Base-by-base conservation (phyloP, 1,140 invertebrate species). In the Hestina assimilis region DNA sequence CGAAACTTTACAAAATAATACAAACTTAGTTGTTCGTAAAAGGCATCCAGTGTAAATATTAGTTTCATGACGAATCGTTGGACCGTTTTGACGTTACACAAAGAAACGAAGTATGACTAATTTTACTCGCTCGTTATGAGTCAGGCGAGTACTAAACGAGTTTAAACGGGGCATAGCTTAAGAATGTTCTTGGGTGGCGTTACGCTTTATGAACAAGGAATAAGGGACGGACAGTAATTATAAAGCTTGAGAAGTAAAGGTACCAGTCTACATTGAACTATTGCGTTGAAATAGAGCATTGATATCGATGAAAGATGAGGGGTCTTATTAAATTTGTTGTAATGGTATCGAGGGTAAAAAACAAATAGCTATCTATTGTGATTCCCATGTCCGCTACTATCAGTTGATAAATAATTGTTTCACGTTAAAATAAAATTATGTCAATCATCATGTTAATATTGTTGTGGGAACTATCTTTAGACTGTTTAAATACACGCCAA, bases 171-270 rank as follows among this genome's bases (percentile, higher is more conserved):
- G 50, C 75, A 63, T 47, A 57, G 43, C 66, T 19, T 75, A 76
- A 73, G 79, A 82, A 80, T 70, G 35, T 45, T 74, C 63, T 76
- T 76, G 75, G 72, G 75, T 76, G 72, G 70, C 77, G 81, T 72
- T 75, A 79, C 78, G 81, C 72, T 75, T 52, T 66, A 61, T 76
- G 76, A 77, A 76, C 81, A 84, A 78, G 75, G 74, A 76, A 79
- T 79, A 73, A 83, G 71, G 75, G 70, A 68, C 66, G 71, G 58
- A 64, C 56, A 69, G 69, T 77, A 63, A 75, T 62, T 70, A 71
- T 72, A 60, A 70, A 66, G 23, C 40, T 42, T 43, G 50, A 42
- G 50, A 53, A 42, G 28, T 42, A 35, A 47, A 48, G 9, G 5
- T 7, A 26, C 24, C 35, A 24, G 11, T 19, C 15, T 51, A 46